Percentiles rank a stretch among this genome's conserved stretches.
Evolutionary conservation across 2,797 vertebrate species (phyloP).

Genomic region (Danio jaintianensis): DNA sequence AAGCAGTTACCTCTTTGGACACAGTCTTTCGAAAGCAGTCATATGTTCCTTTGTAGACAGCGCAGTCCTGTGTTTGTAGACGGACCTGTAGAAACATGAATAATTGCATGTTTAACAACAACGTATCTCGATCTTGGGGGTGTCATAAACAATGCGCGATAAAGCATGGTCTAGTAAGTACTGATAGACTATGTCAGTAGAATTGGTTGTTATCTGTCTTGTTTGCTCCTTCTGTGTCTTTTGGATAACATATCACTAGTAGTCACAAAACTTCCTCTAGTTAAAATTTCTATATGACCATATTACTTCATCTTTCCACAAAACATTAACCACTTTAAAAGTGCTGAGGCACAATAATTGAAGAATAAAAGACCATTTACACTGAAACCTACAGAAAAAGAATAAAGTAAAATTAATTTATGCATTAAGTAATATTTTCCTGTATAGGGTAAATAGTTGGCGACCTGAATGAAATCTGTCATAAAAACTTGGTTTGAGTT

Average conservation of each 20-base stretch:
- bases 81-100: slow-evolving; percentile 72
- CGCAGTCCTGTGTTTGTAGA: slow-evolving; percentile 78
- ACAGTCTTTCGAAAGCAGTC: slow-evolving; percentile 82
- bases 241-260: slow-evolving; percentile 25
- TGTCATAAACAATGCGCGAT: slow-evolving; percentile 9
- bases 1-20: slow-evolving; percentile 74
- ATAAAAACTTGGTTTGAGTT: not conserved
- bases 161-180: slow-evolving; percentile 13
- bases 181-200: slow-evolving; percentile 11
- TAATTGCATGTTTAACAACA: not conserved
- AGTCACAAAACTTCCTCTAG: not conserved
- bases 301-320: not conserved
- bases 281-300: not conserved
- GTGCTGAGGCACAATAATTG: not conserved
- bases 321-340: not conserved
- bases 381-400: not conserved
- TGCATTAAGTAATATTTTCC: not conserved
- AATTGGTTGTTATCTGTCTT: slow-evolving; percentile 19
- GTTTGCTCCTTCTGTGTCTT: slow-evolving; percentile 19
- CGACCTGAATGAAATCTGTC: not conserved
- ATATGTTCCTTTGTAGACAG: slow-evolving; percentile 74
- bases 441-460: not conserved
- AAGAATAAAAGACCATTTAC: not conserved
- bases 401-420: not conserved
- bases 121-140: not conserved